Evolutionary conservation across 2,113 vertebrate species (phyloP).

Genomic region (Origma solitaria): DNA sequence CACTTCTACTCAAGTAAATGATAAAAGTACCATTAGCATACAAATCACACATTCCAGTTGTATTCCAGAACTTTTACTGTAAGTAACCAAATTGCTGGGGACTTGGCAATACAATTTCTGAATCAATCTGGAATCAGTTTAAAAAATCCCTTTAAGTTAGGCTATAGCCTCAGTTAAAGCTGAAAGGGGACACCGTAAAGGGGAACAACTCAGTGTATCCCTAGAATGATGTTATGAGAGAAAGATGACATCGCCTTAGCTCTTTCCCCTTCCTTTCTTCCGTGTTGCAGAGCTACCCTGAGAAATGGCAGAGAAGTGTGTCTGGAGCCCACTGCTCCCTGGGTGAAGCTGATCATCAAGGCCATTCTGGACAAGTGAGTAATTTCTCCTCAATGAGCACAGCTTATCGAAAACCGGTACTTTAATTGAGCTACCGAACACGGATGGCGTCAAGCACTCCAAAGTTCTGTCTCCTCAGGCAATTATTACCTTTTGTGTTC

Average conservation of each 20-base stretch:
- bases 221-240: neutral
- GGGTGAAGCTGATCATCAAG: conserved; percentile 67
- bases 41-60: neutral
- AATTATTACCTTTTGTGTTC: neutral
- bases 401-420: rapidly evolving
- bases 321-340: conserved; percentile 60
- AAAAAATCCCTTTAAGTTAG: neutral
- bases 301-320: conserved; percentile 26
- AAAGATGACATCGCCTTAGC: neutral
- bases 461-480: neutral
- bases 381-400: neutral
- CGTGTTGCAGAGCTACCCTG: conserved; percentile 63
- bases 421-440: neutral
- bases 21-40: neutral
- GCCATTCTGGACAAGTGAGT: conserved; percentile 66
- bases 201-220: rapidly evolving
- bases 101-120: neutral
- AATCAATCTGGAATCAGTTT: neutral
- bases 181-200: neutral
- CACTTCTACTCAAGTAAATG: neutral
- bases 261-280: neutral
- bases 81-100: neutral
- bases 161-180: neutral
- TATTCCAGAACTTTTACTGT: neutral
- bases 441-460: rapidly evolving